A percentile compares a stretch with the other conserved stretches of the same genome.
These are phyloP conservation scores for Ceryle rudis DNA, from an alignment of 2,797 vertebrate genomes.

Conservation along the genomic window DNA sequence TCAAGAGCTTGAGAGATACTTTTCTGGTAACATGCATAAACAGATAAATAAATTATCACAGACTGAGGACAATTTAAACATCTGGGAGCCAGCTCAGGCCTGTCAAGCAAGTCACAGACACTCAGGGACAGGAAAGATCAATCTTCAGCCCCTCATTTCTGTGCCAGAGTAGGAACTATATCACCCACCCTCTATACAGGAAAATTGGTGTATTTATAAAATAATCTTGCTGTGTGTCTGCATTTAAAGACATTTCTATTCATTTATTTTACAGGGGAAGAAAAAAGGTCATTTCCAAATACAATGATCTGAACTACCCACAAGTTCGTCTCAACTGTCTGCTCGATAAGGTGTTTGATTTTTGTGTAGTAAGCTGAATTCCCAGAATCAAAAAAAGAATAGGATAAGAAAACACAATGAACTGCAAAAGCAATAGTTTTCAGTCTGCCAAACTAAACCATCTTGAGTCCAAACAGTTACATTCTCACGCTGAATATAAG, in stretches of 20 bases:
- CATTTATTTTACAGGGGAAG: background rate
- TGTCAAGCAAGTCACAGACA: constrained; percentile 82
- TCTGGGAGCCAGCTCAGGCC: constrained; percentile 79
- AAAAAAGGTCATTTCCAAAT: background rate
- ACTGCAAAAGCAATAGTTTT: background rate
- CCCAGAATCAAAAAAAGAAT: background rate
- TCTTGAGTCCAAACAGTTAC: background rate
- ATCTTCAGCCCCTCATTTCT: constrained; percentile 65
- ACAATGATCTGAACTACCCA: background rate
- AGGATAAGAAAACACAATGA: background rate
- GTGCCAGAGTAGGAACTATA: constrained; percentile 49
- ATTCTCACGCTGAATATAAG: background rate
- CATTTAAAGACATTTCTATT: background rate
- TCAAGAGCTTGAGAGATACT: constrained; percentile 79
- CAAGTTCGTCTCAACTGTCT: background rate
- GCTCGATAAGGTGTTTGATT: background rate
- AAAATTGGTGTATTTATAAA: constrained; percentile 18
- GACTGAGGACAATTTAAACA: constrained; percentile 79
- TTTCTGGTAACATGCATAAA: constrained; percentile 79
- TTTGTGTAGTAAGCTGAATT: background rate
- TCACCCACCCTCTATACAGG: background rate
- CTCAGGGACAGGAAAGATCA: constrained; percentile 73
- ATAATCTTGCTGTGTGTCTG: background rate
- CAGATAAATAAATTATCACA: constrained; percentile 84
- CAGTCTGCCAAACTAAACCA: constrained; percentile 12